Evolutionary conservation across 2,797 vertebrate species (phyloP), one percentile per base, ranked within the genome.

Genomic region (Margarornis squamiger): DNA sequence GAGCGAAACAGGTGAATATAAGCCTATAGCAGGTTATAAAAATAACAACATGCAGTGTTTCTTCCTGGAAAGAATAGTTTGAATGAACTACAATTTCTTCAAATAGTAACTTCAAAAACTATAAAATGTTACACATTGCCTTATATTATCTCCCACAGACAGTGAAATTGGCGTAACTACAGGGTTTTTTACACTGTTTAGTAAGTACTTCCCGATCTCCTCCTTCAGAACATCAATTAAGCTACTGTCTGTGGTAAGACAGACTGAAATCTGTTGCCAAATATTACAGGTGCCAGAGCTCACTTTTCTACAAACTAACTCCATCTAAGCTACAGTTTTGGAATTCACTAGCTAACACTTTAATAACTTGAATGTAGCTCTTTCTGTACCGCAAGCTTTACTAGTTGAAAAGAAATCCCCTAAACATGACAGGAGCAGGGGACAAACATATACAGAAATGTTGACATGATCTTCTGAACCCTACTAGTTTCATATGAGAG

Each of bases 401-500:
- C 15, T 13, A 23, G 13, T 1, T 36, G 34, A 54, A 55, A 83
- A 67, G 26, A 88, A 85, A 71, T 29, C 14, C 26, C 67, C 43
- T 43, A 51, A 66, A 49, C 7, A 8, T 1, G 4, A 84, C 10
- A 30, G 34, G n/a, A 77, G 63, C 1, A 3, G 20, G 1, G 6
- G 4, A 4, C 9, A 3, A 38, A 52, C 0, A 0, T 9, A 32
- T 32, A 59, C 2, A 45, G n/a, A 90, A 67, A 48, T 2, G 7
- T 0, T 4, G 12, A 55, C 26, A 5, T 66, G 21, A 41, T 16
- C 52, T 79, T 61, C 49, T 4, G 5, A 65, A 71, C 34, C 68
- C 41, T 14, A 13, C 24, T 24, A 23, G 14, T 30, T 74, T 36
- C 32, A 38, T 7, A 29, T 0, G 0, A 34, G 16, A 43, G 24